A percentile compares a stretch with the other conserved stretches of the same genome.
Conservation (phyloP, 2,888 invertebrate genomes). For the Rugalucina vietnamica region DNA sequence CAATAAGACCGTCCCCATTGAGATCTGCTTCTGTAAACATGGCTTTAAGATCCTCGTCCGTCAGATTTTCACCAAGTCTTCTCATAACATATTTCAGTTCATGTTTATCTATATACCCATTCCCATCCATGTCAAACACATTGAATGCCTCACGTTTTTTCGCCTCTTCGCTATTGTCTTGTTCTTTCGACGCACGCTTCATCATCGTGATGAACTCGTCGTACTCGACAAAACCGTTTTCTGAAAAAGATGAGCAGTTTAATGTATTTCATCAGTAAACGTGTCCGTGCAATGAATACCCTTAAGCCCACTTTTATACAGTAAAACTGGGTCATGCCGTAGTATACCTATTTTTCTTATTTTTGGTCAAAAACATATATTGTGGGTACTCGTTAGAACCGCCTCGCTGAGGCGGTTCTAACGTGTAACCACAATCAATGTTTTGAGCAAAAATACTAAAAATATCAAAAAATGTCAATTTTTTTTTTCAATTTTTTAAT, state of each 20-base stretch:
- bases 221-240: constrained; percentile 80
- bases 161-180: constrained; percentile 62
- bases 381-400: too few species aligned
- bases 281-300: too few species aligned
- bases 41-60: constrained; percentile 80
- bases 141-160: constrained; percentile 75
- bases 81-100: constrained; percentile 82
- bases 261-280: too few species aligned
- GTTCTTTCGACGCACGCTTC: constrained; percentile 72
- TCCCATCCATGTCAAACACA: constrained; percentile 80
- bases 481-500: too few species aligned
- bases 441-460: too few species aligned
- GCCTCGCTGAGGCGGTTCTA: too few species aligned
- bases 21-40: constrained; percentile 82
- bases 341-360: too few species aligned
- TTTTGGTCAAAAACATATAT: too few species aligned
- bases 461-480: too few species aligned
- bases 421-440: too few species aligned
- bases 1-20: constrained; percentile 82
- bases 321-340: too few species aligned
- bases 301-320: too few species aligned
- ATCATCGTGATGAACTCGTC: constrained; percentile 81
- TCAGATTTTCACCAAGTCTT: constrained; percentile 80
- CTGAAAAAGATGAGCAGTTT: constrained; percentile 64
- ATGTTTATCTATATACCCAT: constrained; percentile 81